Base-by-base conservation (phyloP, 2,113 vertebrate genomes). In the Archocentrus centrarchus region DNA sequence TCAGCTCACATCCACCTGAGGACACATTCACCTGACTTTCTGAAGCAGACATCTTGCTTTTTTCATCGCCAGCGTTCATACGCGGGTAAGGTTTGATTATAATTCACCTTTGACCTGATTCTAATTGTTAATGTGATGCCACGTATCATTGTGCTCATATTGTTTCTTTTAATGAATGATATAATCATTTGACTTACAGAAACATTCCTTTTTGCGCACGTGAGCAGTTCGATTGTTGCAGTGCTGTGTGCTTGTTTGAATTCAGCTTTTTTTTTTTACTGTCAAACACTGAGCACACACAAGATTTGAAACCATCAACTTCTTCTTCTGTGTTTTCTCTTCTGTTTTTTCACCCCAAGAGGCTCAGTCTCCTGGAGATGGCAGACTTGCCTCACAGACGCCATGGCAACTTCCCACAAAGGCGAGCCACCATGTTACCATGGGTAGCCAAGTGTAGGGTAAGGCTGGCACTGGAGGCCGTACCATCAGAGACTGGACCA, bases 361-460 rank as follows among this genome's bases (percentile, higher is more conserved):
- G 93, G 80, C 53, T 20, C 0, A 20, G 59, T 86, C 79, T 82
- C 87, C 82, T 77, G 81, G 88, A 84, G 80, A 93, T 91, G 86
- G 87, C 87, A 79, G 78, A 79, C 73, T 61, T 82, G 35, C 73
- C 81, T 58, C 22, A 59, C 50, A 44, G 77, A 64, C 2, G 53
- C 84, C 88, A 94, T 93, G 88, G 92, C 61, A 91, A 93, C 93
- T 77, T 68, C 20, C 88, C 93, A 89, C 83, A 79, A 64, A 91
- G 91, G 44, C 55, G 6, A 60, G 53, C 76, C n/a, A 22, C 77
- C 59, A 35, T 58, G 82, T 84, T 90, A 80, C 87, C 89, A 62
- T 57, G 6, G 63, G 83, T 57, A 77, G 22, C 75, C 63, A 73
- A 39, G 88, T 27, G 75, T 9, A 37, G 50, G 64, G 55, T 11